Percentiles rank a stretch among this genome's conserved stretches.
Evolutionary conservation across 2,113 vertebrate species (phyloP).

Genomic region (Coreoperca whiteheadi): DNA sequence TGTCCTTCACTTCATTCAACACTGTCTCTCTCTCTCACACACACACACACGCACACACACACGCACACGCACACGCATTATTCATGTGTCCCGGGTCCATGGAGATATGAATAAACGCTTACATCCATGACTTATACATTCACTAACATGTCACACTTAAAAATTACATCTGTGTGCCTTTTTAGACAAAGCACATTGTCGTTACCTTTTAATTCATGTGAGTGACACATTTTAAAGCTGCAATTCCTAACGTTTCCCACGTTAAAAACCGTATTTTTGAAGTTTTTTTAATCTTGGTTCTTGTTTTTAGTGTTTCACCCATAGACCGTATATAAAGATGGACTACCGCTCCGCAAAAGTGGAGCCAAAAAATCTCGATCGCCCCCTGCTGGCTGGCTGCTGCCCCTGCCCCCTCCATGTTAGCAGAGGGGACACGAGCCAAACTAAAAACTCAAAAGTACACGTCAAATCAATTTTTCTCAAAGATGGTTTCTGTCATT

Average conservation of each 20-base stretch:
- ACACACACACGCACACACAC: conserved; percentile 21
- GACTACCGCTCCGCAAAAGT: too few relatives aligned
- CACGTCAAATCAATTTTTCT: too few relatives aligned
- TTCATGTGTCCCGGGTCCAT: conserved; percentile 54
- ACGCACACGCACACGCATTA: conserved; percentile 36
- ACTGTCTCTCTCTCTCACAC: conserved; percentile 6
- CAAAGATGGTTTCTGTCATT: too few relatives aligned
- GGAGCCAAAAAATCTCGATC: too few relatives aligned
- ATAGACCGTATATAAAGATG: too few relatives aligned
- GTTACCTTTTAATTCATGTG: conserved; percentile 24
- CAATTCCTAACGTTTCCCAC: conserved; percentile 3
- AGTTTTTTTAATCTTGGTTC: neutral
- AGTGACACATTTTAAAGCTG: conserved; percentile 50
- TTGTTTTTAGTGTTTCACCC: conserved; percentile 42
- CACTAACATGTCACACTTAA: conserved; percentile 39
- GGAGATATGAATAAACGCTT: conserved; percentile 55
- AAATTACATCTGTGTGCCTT: conserved; percentile 75
- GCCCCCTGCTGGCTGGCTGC: too few relatives aligned
- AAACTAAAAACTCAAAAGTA: too few relatives aligned
- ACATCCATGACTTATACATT: conserved; percentile 51
- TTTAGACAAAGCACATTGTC: conserved; percentile 28
- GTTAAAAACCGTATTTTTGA: conserved; percentile 39
- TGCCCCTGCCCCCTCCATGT: too few relatives aligned
- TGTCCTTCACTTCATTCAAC: conserved; percentile 71
- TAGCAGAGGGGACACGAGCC: too few relatives aligned